Base-by-base conservation (phyloP, 2,113 vertebrate genomes). In the Sinocyclocheilus rhinocerous region DNA sequence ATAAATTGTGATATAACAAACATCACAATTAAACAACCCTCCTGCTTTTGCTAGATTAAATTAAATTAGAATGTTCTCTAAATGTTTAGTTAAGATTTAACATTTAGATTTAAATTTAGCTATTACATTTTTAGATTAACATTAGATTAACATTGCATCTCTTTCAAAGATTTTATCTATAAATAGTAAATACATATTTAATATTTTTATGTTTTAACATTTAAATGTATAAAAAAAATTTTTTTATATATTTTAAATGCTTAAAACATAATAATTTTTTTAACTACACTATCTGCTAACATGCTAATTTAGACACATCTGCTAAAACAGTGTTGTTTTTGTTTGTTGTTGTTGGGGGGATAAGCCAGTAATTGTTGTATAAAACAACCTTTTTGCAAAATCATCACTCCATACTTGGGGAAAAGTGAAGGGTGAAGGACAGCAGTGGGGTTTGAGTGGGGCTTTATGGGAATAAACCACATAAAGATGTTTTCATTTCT, bases 401-500 rank as follows among this genome's bases (percentile, higher is more conserved):
- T 45, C 9, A 16, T 6, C 26, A 1, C 63, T 20, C 63, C 13
- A 7, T 29, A 1, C 65, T 69, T 69, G 26, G 8, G 29, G 15
- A 55, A 29, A 2, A 36, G 9, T 69, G 15, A 57, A 77, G 29
- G 3, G 7, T 81, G 12, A 7, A 18, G 59, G 59, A 18, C 59
- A 65, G 20, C 55, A 79, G 55, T 79, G 20, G 1, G 20, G 20
- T 61, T 42, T n/a, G 55, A 79, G 33, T 79, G 52, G 16, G 8
- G 50, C 50, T 80, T 76, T 59, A 59, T n/a, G 50, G 29, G 13
- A 76, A 63, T 80, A 42, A 80, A 80, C 33, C 55, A 61, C 20
- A 63, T 80, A 63, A 26, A 50, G 61, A 67, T 48, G 24, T 82
- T 69, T 82, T 81, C 9, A 67, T 81, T 81, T 69, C 63, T 52